phyloP scores from a whole-genome alignment of 2,113 vertebrate genomes.

The Addax nasomaculatus region DNA sequence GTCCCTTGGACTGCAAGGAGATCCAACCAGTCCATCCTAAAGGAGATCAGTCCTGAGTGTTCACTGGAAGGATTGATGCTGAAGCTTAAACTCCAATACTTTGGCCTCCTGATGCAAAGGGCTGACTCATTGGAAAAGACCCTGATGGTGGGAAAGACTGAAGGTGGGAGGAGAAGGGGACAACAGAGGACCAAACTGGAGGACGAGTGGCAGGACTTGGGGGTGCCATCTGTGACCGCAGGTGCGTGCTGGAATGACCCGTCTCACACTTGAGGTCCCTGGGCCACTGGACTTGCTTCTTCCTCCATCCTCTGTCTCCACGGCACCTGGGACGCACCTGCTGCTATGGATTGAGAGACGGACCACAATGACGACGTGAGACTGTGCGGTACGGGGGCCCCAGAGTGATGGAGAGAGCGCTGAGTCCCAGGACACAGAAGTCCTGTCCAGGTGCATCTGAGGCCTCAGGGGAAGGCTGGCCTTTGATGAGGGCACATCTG shows the following conservation, averaged over 20 bases:
- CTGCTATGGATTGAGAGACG: rapidly evolving
- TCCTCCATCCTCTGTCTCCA: rapidly evolving
- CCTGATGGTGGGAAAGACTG: background rate
- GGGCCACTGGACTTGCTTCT: background rate
- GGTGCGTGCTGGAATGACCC: rapidly evolving
- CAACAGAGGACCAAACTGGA: background rate
- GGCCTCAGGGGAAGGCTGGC: rapidly evolving
- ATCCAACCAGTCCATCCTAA: background rate
- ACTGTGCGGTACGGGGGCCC: rapidly evolving
- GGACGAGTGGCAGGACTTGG: rapidly evolving
- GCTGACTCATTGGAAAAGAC: background rate
- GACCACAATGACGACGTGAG: rapidly evolving
- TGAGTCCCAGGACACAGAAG: background rate
- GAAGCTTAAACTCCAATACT: background rate
- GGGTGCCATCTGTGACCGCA: rapidly evolving
- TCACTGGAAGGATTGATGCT: background rate
- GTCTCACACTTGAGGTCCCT: rapidly evolving
- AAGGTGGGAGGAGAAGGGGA: background rate
- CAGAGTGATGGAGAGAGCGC: rapidly evolving
- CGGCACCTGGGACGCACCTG: rapidly evolving
- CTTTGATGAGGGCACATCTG: rapidly evolving
- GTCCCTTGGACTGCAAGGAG: background rate
- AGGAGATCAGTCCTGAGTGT: background rate
- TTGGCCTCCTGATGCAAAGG: background rate
- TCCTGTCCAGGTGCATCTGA: rapidly evolving